phyloP scores from a whole-genome alignment of 2,797 vertebrate species.

The Gallinago solitaria region DNA sequence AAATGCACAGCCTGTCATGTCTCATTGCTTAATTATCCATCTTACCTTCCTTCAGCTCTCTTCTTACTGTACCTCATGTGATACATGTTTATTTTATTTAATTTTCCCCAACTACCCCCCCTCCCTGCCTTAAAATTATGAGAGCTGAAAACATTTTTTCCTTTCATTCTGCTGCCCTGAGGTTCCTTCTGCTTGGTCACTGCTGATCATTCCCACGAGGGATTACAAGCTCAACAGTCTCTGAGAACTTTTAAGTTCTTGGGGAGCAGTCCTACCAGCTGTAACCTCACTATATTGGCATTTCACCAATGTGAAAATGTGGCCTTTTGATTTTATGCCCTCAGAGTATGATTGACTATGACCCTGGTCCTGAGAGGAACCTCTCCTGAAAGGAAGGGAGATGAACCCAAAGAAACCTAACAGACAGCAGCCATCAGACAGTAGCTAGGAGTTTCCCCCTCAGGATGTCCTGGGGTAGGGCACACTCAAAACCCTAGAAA shows the following conservation, averaged over 20 bases:
- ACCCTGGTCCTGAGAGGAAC: background rate
- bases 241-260: background rate
- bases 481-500: background rate
- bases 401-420: background rate
- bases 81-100: background rate
- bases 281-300: background rate
- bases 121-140: background rate
- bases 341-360: background rate
- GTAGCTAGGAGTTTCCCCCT: background rate
- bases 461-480: background rate
- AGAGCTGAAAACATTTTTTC: background rate
- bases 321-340: background rate
- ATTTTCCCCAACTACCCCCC: background rate
- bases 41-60: slow-evolving; percentile 41
- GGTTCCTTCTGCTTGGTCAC: background rate
- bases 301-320: background rate
- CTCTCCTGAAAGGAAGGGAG: background rate
- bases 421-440: background rate
- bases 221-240: background rate
- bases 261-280: background rate
- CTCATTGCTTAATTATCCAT: slow-evolving; percentile 69
- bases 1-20: slow-evolving; percentile 26
- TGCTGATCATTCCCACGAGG: background rate
- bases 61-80: background rate
- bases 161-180: background rate